Evolutionary conservation across 1,140 invertebrate genomes (phyloP).

Genomic region (Nasonia longicornis): DNA sequence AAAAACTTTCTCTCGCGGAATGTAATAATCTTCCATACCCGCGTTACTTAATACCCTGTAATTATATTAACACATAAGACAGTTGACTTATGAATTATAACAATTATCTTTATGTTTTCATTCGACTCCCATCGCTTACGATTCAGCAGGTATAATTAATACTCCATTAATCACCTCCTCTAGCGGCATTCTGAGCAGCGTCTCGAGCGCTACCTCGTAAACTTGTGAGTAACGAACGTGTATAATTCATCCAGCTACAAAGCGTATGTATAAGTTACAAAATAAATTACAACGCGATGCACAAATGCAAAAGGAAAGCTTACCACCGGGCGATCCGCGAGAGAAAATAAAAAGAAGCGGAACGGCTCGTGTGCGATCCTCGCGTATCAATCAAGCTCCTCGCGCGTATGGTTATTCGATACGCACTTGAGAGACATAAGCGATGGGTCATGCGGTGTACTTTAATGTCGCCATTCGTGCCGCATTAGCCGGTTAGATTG

Average conservation of each 20-base stretch:
- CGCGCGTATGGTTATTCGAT: no score
- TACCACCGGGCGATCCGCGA: not conserved
- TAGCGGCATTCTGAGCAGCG: not conserved
- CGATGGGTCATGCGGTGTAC: not conserved
- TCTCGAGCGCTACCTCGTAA: not conserved
- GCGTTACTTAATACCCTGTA: not conserved
- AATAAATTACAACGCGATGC: not conserved
- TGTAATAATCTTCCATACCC: not conserved
- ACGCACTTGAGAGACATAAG: not conserved
- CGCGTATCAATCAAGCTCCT: no score
- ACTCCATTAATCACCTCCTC: slow-evolving; percentile 16
- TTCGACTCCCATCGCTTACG: not conserved
- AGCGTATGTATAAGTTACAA: not conserved
- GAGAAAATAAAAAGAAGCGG: not conserved
- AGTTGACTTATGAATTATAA: slow-evolving; percentile 18
- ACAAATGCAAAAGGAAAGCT: not conserved
- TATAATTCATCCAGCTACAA: slow-evolving; percentile 15
- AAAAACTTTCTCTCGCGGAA: slow-evolving; percentile 13
- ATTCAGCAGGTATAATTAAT: slow-evolving; percentile 26
- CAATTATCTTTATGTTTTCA: slow-evolving; percentile 5
- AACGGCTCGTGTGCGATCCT: not conserved
- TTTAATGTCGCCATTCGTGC: not conserved
- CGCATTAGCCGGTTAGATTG: slow-evolving; percentile 1
- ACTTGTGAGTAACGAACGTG: not conserved
- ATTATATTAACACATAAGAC: slow-evolving; percentile 6